Conservation (phyloP, 1,140 invertebrate species). For the Dinoponera quadriceps region DNA sequence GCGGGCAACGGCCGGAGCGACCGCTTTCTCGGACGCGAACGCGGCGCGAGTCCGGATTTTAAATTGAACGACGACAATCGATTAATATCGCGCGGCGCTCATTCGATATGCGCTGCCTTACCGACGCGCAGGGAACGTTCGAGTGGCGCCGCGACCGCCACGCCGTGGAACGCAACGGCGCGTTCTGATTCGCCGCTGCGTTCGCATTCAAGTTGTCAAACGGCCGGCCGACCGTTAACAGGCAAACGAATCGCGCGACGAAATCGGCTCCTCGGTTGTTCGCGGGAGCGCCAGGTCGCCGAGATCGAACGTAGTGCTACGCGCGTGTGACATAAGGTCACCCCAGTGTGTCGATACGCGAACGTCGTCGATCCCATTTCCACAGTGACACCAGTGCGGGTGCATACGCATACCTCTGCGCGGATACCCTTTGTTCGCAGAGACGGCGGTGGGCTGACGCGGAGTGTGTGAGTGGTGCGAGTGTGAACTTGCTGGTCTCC, state of each 20-base stretch:
- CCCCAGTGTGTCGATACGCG: too few relatives aligned
- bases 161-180: neutral
- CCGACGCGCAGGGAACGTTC: conserved; percentile 6
- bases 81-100: neutral
- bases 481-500: neutral
- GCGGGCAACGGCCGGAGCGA: too few relatives aligned
- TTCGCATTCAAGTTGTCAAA: conserved; percentile 79
- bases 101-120: conserved; percentile 51
- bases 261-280: neutral
- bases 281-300: neutral
- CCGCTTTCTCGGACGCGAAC: too few relatives aligned
- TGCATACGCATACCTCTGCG: conserved; percentile 6
- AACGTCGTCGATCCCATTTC: too few relatives aligned
- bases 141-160: conserved; percentile 17
- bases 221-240: conserved; percentile 75
- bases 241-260: conserved; percentile 10
- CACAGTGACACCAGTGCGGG: neutral
- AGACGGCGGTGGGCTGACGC: neutral
- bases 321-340: too few relatives aligned
- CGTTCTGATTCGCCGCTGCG: conserved; percentile 51
- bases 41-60: neutral
- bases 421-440: conserved; percentile 8
- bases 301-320: too few relatives aligned
- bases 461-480: neutral
- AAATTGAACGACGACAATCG: conserved; percentile 46